Base-by-base conservation (phyloP, 2,888 invertebrate genomes). In the Epirrhoe tristata region DNA sequence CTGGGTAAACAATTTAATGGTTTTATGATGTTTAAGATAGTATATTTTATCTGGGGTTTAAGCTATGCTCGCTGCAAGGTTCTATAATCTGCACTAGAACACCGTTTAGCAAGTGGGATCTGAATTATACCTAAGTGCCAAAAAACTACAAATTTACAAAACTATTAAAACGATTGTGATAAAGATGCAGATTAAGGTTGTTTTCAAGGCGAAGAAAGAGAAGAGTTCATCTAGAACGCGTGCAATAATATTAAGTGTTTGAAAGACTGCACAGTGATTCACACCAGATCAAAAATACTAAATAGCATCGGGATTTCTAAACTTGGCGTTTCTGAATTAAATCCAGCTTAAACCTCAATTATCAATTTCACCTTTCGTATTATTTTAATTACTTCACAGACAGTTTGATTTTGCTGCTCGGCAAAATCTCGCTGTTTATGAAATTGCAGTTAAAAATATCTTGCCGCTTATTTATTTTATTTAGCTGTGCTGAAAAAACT, bases 1-100 rank as follows among this genome's bases (percentile, higher is more conserved):
- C 12, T 36, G 46, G n/a, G 54, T 67, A 64, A 62, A 68, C 68
- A 61, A 55, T 54, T 61, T 58, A 57, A 64, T 64, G 34, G 24
- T 61, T 61, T 68, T 63, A 61, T 51, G 54, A 54, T 58, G 43
- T 31, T 58, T 36, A 48, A 32, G 53, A 50, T 57, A 32, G n/a
- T n/a, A n/a, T n/a, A n/a, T n/a, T n/a, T n/a, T n/a, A n/a, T n/a
- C n/a, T n/a, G n/a, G n/a, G n/a, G 43, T 31, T 58, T 36, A 48
- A 32, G 53, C 56, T 57, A 32, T 52, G 31, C 36, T 57, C 24
- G 34, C 36, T 10, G 12, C 46, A 54, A 36, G n/a, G n/a, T n/a
- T n/a, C n/a, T n/a, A n/a, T n/a, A n/a, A n/a, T n/a, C n/a, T n/a
- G n/a, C n/a, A 31, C 39, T 52, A 39, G 48, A 36, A 53, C 32